Conservation (phyloP, 1,140 invertebrate genomes). For the Pseudoatta argentina region DNA sequence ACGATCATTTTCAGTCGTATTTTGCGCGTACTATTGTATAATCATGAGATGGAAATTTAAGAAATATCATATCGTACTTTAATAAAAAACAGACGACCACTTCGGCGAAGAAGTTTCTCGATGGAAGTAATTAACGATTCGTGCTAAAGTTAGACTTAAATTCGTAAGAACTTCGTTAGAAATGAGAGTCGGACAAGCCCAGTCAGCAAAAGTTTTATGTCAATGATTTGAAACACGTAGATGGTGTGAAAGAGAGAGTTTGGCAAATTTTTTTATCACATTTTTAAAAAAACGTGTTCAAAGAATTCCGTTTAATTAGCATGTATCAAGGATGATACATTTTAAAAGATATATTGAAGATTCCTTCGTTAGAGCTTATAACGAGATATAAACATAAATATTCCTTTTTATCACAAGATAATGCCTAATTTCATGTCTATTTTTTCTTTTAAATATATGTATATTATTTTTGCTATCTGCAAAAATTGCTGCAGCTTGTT, state of each 20-base stretch:
- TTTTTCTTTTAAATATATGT: too few species aligned
- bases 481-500: too few species aligned
- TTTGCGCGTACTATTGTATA: background rate
- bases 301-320: background rate
- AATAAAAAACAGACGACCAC: background rate
- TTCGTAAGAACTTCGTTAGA: background rate
- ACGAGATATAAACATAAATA: background rate
- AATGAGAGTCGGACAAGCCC: background rate
- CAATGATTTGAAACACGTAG: background rate
- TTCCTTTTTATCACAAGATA: background rate
- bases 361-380: too few species aligned
- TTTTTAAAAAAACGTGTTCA: background rate
- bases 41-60: constrained; percentile 21
- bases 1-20: background rate
- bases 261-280: constrained; percentile 5
- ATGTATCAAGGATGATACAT: background rate
- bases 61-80: background rate
- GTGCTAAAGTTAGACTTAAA: constrained; percentile 2
- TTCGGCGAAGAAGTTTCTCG: background rate
- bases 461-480: too few species aligned
- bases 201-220: background rate
- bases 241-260: background rate
- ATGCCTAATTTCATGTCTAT: too few species aligned
- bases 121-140: constrained; percentile 21
- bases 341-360: background rate